These are phyloP conservation scores for Drosophila willistoni DNA, from an alignment of 1,140 invertebrate species.

Conservation along the genomic window DNA sequence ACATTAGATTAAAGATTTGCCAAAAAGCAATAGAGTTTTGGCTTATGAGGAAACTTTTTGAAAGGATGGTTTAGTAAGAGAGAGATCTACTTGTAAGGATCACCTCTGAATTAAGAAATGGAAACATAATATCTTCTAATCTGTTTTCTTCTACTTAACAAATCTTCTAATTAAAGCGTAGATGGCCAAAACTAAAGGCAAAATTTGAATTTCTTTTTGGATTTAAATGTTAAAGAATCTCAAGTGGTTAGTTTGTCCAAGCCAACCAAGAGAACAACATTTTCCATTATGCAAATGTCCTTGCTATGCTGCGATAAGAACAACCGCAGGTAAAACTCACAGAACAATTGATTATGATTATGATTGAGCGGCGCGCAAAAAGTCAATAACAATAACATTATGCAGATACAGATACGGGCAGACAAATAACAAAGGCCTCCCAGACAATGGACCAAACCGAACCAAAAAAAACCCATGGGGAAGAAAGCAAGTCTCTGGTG, in stretches of 20 bases:
- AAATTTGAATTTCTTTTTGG: no score
- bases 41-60: no score
- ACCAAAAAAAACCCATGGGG: neutral
- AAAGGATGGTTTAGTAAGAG: no score
- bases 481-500: slow-evolving; percentile 16
- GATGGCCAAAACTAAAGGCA: no score
- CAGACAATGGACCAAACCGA: slow-evolving; percentile 40
- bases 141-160: no score
- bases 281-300: slow-evolving; percentile 70
- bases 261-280: slow-evolving; percentile 5
- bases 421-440: slow-evolving; percentile 31
- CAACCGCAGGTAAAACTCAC: slow-evolving; percentile 54
- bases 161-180: no score
- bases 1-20: slow-evolving; percentile 1
- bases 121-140: no score
- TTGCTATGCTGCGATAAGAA: slow-evolving; percentile 48
- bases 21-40: no score
- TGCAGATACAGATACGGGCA: slow-evolving; percentile 58
- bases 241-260: no score
- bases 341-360: slow-evolving; percentile 74
- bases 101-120: no score
- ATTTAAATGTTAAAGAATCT: no score
- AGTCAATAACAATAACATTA: slow-evolving; percentile 79
- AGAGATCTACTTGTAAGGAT: no score
- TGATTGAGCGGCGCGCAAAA: slow-evolving; percentile 73